Conservation (phyloP, 92 coral and sea anemone species). For the Zoanthus gigantus region DNA sequence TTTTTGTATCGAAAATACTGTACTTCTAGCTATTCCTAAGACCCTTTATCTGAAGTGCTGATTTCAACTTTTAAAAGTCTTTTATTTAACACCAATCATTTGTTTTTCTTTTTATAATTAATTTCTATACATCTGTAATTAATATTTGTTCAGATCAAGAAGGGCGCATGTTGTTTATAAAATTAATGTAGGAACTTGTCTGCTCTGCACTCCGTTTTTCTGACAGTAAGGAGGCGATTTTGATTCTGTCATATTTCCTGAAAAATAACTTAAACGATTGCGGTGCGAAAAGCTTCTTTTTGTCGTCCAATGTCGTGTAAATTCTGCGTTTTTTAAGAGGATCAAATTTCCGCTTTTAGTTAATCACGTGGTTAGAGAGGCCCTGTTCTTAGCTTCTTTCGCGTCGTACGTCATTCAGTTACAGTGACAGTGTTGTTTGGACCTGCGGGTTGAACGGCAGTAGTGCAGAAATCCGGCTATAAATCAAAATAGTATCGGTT, state of each 20-base stretch:
- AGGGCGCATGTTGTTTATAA: no score
- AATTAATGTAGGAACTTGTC: no score
- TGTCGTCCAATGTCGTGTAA: not conserved
- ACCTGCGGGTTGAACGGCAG: constrained; percentile 39
- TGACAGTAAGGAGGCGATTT: no score
- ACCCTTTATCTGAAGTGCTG: no score
- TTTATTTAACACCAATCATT: no score
- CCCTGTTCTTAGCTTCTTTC: not conserved
- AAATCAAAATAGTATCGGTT: constrained; percentile 45
- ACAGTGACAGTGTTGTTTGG: not conserved
- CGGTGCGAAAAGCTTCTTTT: not conserved
- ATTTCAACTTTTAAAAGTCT: no score
- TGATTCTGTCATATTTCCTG: not conserved
- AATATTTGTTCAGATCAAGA: no score
- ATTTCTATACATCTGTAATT: no score
- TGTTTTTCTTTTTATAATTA: no score
- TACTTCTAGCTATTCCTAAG: no score
- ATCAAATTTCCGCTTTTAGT: not conserved
- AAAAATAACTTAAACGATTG: not conserved
- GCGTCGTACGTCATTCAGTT: constrained; percentile 15
- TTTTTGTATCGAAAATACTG: no score
- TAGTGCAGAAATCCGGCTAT: constrained; percentile 49
- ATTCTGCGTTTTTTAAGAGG: not conserved
- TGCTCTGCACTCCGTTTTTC: no score
- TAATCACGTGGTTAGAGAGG: constrained; percentile 22